Evolutionary conservation across 2,113 vertebrate genomes (phyloP), one percentile per base, ranked within the genome.

Genomic region (Cheilinus undulatus): DNA sequence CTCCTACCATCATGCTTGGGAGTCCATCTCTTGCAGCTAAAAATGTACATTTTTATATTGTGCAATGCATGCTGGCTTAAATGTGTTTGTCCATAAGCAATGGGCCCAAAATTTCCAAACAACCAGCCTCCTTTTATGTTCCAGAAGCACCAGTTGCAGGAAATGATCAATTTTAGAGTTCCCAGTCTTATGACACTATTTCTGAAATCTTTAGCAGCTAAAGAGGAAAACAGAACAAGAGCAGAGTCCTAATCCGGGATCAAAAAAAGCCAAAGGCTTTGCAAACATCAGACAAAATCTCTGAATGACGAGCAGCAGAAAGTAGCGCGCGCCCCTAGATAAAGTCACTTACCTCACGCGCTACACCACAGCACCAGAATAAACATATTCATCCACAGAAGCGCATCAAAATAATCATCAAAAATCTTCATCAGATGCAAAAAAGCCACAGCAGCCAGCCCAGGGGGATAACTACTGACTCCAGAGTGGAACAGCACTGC

Each of bases 341-440:
- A 76, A n/a, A 86, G 83, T 91, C 81, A 90, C 93, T 92, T 83
- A 93, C 93, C 93, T 91, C 82, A 89, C 60, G 63, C 89, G 59
- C 84, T 78, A 73, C 75, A 80, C 69, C 69, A 43, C 59, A 81
- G 76, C 81, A 60, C 46, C 78, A 67, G 75, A 74, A 86, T 83
- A 76, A 91, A 86, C 92, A 92, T 86, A 59, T 72, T 83, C 88
- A 62, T 85, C 84, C 86, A 62, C 71, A 40, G 60, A 57, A 70
- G 67, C 74, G 76, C 76, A 77, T 74, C 74, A 66, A 67, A 72
- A 79, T 14, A 28, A 46, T 0, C 27, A 22, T 32, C 7, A 53
- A 76, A 73, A 62, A 51, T 59, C 59, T 75, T 83, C 71, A 83
- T 79, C 76, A 77, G 62, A 69, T 66, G 73, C 70, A 74, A 72